Base-by-base conservation (phyloP, 2,888 invertebrate genomes). In the Caradrina kadenii region DNA sequence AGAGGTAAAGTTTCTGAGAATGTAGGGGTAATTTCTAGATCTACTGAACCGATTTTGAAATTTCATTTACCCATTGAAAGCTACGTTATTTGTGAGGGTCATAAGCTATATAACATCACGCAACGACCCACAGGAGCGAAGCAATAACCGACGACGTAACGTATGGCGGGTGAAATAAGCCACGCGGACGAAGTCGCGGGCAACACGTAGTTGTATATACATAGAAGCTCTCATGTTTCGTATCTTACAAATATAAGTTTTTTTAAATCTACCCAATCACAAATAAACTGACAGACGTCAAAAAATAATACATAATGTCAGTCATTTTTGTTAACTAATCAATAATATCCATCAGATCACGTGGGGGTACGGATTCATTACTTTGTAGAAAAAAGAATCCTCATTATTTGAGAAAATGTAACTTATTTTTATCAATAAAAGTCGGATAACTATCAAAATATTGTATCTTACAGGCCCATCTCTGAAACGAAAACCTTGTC, bases 401-500 rank as follows among this genome's bases (percentile, higher is more conserved):
- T 69, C 63, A 67, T 67, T 78, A 73, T 76, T 63, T 62, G 17
- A 15, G n/a, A 81, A 74, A 66, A 66, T 61, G 21, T 49, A 64
- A 61, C 73, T 58, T 60, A 61, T 69, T 81, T 81, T 81, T 69
- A 58, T 70, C 76, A 69, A 79, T 72, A 86, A 76, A 80, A 74
- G 73, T 76, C 78, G 65, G 63, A 72, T 75, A 75, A 76, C 69
- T 73, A 75, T 74, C 69, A 78, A 81, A 77, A 73, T 72, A 76
- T 77, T 63, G 66, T 82, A 82, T 69, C 63, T 61, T 39, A 55
- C 64, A 35, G 56, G 60, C 55, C 63, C 53, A 65, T 62, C 80
- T 73, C 76, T 84, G 71, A 87, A 86, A 81, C 76, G 80, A 80
- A 86, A 84, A 79, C 72, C 80, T 71, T 87, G 87, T 88, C 79